Evolutionary conservation across 2,797 vertebrate species (phyloP).

Genomic region (Chanos chanos): DNA sequence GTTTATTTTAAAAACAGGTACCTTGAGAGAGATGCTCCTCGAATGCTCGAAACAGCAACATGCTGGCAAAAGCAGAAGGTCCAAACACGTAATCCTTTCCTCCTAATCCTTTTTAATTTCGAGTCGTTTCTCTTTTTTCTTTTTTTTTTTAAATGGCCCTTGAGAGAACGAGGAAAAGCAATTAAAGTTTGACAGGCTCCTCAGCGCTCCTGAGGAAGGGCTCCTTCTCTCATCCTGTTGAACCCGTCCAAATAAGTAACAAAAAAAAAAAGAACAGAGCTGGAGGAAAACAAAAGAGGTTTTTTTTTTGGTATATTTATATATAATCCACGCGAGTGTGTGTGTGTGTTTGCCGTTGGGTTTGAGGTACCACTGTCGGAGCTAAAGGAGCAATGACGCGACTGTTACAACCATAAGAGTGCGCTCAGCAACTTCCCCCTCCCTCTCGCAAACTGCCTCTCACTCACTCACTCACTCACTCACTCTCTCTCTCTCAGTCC

Average conservation of each 20-base stretch:
- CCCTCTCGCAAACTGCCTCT: conserved; percentile 41
- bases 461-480: background rate
- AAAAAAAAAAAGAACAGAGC: background rate
- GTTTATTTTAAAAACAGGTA: conserved; percentile 38
- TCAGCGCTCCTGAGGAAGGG: conserved; percentile 7
- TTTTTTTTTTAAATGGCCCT: conserved; percentile 16
- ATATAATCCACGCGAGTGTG: background rate
- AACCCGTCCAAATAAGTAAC: conserved; percentile 44
- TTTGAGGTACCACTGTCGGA: conserved; percentile 51
- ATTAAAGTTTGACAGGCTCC: conserved; percentile 37
- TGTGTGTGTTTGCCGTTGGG: conserved; percentile 40
- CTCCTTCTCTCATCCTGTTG: conserved; percentile 47
- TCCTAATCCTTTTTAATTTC: too few relatives aligned
- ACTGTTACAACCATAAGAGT: conserved; percentile 63
- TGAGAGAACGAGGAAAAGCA: background rate
- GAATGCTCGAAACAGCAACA: conserved; percentile 29
- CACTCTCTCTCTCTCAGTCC: conserved; percentile 7
- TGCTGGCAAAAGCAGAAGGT: conserved; percentile 1
- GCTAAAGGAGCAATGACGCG: conserved; percentile 63
- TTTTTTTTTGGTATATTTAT: conserved; percentile 1
- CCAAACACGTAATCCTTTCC: background rate
- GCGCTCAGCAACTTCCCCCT: conserved; percentile 60
- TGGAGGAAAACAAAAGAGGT: background rate
- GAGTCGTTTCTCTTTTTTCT: background rate
- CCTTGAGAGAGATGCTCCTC: conserved; percentile 26